A percentile compares a stretch with the other conserved stretches of the same genome.
These are phyloP conservation scores for Hafferia zeledoni DNA, from an alignment of 2,797 vertebrate species.

Conservation along the genomic window DNA sequence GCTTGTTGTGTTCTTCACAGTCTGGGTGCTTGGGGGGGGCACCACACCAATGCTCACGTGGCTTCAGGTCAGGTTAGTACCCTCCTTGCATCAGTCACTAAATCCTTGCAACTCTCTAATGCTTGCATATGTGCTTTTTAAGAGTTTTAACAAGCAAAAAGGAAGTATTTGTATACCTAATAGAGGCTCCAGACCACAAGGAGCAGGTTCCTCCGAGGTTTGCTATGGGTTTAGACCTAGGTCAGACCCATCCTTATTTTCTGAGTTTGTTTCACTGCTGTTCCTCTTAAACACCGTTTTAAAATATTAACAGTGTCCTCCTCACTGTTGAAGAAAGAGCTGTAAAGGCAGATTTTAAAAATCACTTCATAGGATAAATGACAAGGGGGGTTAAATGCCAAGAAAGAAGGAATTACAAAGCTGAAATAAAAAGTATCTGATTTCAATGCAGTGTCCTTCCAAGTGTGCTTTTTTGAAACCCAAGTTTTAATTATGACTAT, in stretches of 20 bases:
- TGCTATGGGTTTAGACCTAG: neutral
- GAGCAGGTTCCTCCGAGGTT: neutral
- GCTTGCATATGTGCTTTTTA: neutral
- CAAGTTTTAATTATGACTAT: neutral
- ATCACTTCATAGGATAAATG: neutral
- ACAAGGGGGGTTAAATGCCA: neutral
- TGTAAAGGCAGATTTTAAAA: neutral
- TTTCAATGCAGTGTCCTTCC: neutral
- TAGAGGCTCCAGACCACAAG: neutral
- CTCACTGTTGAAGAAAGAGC: neutral
- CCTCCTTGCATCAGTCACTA: neutral
- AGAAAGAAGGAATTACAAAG: neutral
- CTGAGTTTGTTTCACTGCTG: neutral
- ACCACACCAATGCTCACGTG: conserved; percentile 78
- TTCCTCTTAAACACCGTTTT: neutral
- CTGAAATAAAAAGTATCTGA: neutral
- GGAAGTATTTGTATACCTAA: neutral
- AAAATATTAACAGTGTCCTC: neutral
- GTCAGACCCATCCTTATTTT: neutral
- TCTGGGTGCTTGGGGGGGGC: conserved; percentile 83
- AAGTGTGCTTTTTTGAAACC: neutral
- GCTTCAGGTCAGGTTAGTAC: conserved; percentile 85
- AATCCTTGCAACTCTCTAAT: neutral
- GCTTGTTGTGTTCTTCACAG: conserved; percentile 81
- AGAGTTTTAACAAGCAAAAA: neutral